Base-by-base conservation (phyloP, 2,888 invertebrate species). In the Ormyrus labotus region DNA sequence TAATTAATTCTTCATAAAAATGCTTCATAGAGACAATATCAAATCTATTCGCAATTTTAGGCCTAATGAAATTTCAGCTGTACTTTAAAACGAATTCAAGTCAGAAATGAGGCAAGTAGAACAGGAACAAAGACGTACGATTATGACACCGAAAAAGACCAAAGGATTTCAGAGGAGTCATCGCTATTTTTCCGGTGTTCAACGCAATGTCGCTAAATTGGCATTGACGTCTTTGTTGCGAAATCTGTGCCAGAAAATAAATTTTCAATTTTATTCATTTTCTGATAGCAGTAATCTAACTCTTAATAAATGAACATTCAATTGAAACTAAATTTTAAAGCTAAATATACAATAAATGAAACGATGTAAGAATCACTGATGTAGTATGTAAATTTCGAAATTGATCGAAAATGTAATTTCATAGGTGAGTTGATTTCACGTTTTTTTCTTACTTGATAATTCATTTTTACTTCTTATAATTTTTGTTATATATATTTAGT, bases 61-160 rank as follows among this genome's bases (percentile, higher is more conserved):
- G 3, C 13, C 48, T 13, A 47, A 57, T 7, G 61, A 50, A 58
- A 34, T 63, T 64, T 69, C 47, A 58, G 19, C 6, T 2, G 10
- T 63, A 63, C 53, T 45, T 4, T n/a, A 64, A 63, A 75, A 63
- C 67, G 80, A 70, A 82, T 81, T 82, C 47, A 51, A 61, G 57
- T 19, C 11, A 8, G 47, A 65, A 82, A 63, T 53, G 76, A 69
- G 76, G 65, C 51, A 84, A 85, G 83, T 85, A 71, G 84, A 81
- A 86, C 86, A 85, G 85, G 86, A 87, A 86, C 86, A 87, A 86
- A 86, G 86, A 86, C 74, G 81, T 69, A 73, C 64, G 48, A 53
- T 74, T 75, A 75, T 80, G 80, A 80, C 67, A 75, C 70, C 69
- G 55, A 64, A 64, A 57, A 73, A 68, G 64, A 78, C 67, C 51